Base-by-base conservation (phyloP, 2,888 invertebrate species). In the Endotricha flammealis region DNA sequence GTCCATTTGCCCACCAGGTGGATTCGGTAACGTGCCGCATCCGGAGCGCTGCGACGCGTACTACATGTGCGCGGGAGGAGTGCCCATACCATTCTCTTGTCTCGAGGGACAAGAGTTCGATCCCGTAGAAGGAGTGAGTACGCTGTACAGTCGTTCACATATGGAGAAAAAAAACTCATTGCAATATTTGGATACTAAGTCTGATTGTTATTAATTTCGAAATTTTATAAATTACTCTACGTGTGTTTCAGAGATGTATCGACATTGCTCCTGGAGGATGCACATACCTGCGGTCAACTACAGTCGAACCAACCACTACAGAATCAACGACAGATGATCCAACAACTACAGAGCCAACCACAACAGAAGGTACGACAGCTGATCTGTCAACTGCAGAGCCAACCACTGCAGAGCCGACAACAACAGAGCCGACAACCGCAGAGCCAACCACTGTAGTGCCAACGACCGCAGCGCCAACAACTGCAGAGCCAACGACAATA, bases 21-120 rank as follows among this genome's bases (percentile, higher is more conserved):
- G 8, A n/a, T 20, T 20, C 20, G 20, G 20, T n/a, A 20, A 20
- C 20, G 20, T 20, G 20, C 20, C 20, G 7, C 20, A 67, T 20
- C 64, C 65, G 0, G 37, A 46, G 0, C 37, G 43, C 6, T 70
- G 70, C 36, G 32, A 53, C 22, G 39, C 41, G 0, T 70, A 54
- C 38, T 68, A 59, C 13, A 34, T 67, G 32, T 69, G 68, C 25
- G 25, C 50, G 0, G 53, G 39, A 0, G 59, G 58, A 0, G 29
- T 36, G 4, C 36, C 58, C 0, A 42, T 65, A 5, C 44, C 39
- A 1, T 36, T 61, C 1, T 47, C 24, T 3, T 64, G 64, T 24
- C 41, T 46, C 3, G 47, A 46, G 0, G 62, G 62, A 16, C 44
- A 42, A 20, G 68, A 70, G 40, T 69, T 51, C 12, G 50, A 64